These are phyloP conservation scores for Listronotus bonariensis DNA, from an alignment of 1,140 invertebrate species.

Conservation along the genomic window DNA sequence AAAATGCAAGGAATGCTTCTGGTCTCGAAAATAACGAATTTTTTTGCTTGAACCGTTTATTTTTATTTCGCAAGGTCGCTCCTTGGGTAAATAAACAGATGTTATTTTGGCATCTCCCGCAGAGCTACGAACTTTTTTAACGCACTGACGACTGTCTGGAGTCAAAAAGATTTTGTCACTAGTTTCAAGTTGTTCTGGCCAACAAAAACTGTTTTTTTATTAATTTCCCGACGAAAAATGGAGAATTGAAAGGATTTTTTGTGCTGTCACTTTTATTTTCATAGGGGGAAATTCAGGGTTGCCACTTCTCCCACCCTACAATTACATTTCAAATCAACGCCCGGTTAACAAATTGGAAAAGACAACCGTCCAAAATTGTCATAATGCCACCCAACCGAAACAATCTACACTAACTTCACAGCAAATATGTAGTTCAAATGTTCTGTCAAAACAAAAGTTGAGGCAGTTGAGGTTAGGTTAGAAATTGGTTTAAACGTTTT, in stretches of 20 bases:
- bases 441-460: background rate
- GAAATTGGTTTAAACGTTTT: background rate
- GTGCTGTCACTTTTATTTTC: slow-evolving; percentile 22
- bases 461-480: slow-evolving; percentile 1
- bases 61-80: slow-evolving; percentile 36
- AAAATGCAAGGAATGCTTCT: slow-evolving; percentile 9
- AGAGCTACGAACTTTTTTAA: background rate
- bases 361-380: no score
- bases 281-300: slow-evolving; percentile 6
- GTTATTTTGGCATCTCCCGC: slow-evolving; percentile 16
- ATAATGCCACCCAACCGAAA: no score
- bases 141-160: no score
- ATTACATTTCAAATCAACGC: no score
- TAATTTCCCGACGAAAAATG: slow-evolving; percentile 10
- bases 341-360: no score
- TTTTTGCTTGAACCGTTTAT: slow-evolving; percentile 25
- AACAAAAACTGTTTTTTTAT: no score
- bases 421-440: background rate
- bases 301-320: background rate
- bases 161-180: no score
- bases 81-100: slow-evolving; percentile 37
- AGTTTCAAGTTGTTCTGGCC: no score
- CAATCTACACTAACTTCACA: no score
- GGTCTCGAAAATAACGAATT: slow-evolving; percentile 22
- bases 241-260: slow-evolving; percentile 18